A percentile compares a stretch with the other conserved stretches of the same genome.
Evolutionary conservation across 2,888 invertebrate species (phyloP).

Genomic region (Rhingia campestris): DNA sequence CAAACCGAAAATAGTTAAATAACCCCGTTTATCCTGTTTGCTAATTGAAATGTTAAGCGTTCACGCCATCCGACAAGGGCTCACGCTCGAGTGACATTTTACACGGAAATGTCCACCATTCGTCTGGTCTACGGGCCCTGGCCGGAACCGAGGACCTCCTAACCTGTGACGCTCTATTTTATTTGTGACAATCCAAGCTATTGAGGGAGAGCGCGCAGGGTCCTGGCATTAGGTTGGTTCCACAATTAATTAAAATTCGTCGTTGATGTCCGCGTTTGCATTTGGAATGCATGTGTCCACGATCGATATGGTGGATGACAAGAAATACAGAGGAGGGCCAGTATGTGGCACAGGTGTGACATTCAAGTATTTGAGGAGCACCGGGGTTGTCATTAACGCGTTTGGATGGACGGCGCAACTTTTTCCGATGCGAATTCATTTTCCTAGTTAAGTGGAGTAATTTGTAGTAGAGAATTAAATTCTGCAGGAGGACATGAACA

Average conservation of each 20-base stretch:
- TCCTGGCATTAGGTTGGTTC: slow-evolving; percentile 16
- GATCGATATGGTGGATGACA: slow-evolving; percentile 11
- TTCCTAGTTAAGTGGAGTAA: not conserved
- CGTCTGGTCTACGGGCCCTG: not conserved
- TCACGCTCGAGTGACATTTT: slow-evolving; percentile 27
- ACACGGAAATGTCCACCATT: slow-evolving; percentile 18
- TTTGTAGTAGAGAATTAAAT: slow-evolving; percentile 4
- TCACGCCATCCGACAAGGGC: slow-evolving; percentile 16
- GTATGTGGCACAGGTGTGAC: slow-evolving; percentile 26
- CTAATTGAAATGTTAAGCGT: slow-evolving; percentile 63
- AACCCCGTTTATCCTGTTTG: slow-evolving; percentile 59
- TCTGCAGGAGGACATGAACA: not conserved
- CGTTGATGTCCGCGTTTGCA: slow-evolving; percentile 26
- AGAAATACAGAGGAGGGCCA: not conserved
- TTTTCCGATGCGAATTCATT: slow-evolving; percentile 5
- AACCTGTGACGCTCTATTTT: slow-evolving; percentile 30
- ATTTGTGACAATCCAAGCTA: slow-evolving; percentile 7
- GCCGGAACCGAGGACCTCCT: not conserved
- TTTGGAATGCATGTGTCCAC: slow-evolving; percentile 8
- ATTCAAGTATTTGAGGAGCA: not conserved
- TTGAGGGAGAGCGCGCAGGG: not conserved
- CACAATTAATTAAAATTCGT: slow-evolving; percentile 52
- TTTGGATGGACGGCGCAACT: not conserved
- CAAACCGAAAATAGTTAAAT: slow-evolving; percentile 56
- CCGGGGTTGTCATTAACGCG: slow-evolving; percentile 18